Evolutionary conservation across 1,140 invertebrate species (phyloP).

Genomic region (Orius insidiosus): DNA sequence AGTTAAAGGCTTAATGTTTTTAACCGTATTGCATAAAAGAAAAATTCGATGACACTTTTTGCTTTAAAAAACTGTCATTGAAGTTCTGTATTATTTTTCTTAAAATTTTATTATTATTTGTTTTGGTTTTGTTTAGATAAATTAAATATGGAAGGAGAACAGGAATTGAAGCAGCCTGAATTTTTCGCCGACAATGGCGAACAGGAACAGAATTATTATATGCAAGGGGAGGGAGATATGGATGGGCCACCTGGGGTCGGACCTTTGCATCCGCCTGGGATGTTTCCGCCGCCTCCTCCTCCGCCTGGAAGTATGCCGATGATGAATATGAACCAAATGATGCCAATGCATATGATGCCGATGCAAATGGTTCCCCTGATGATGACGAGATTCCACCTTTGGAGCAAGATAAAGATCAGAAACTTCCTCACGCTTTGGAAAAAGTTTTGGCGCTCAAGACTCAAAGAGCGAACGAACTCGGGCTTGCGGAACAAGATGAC

Average conservation of each 20-base stretch:
- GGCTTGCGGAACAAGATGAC: constrained; percentile 23
- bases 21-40: too few species aligned
- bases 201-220: not conserved
- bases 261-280: not conserved
- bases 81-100: too few species aligned
- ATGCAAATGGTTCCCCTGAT: constrained; percentile 7
- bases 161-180: too few species aligned
- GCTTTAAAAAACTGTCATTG: too few species aligned
- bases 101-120: not conserved
- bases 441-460: constrained; percentile 75
- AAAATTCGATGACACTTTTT: too few species aligned
- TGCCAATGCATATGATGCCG: not conserved
- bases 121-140: constrained; percentile 8
- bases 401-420: constrained; percentile 30
- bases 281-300: constrained; percentile 8
- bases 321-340: constrained; percentile 6
- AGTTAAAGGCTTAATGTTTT: too few species aligned
- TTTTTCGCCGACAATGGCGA: too few species aligned
- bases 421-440: constrained; percentile 66
- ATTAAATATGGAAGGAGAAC: not conserved
- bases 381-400: not conserved
- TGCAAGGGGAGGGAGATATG: constrained; percentile 1
- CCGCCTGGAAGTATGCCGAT: constrained; percentile 8
- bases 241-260: constrained; percentile 12
- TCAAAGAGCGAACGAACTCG: constrained; percentile 61